Base-by-base conservation (phyloP, 2,888 invertebrate species). In the Ametastegia equiseti region DNA sequence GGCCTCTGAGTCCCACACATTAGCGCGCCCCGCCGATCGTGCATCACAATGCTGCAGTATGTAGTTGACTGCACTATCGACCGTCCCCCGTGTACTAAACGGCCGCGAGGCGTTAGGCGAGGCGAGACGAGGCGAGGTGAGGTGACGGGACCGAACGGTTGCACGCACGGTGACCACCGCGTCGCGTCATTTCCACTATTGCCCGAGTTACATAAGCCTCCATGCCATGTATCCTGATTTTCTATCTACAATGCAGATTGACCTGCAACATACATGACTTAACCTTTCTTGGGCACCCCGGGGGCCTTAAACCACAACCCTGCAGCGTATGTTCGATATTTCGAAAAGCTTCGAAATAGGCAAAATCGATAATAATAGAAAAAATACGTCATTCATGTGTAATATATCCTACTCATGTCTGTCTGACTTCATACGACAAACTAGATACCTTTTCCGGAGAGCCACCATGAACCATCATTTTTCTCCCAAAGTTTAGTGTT, bases 201-300 rank as follows among this genome's bases (percentile, higher is more conserved):
- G 89, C 88, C 89, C 87, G 88, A 89, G 88, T 90, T 90, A 90
- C 87, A 89, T 90, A 90, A 90, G 89, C 89, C 88, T 86, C 86
- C 85, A 86, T 87, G 86, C 86, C 85, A 42, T 47, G 71, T 42
- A 47, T 71, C n/a, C 71, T 30, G 13, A 60, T 60, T 30, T 30
- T 60, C 30, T 30, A 13, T 30, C 47, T 1, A 15, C 2, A 13
- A 60, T 60, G 60, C 60, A 60, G 27, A 30, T 60, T 3, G 30
- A 6, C 42, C 15, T 54, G 23, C 27, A 60, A 47, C n/a, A 3
- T 5, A 60, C 11, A 7, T 50, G n/a, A 50, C 15, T 54, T 42
- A 42, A 1, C n/a, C n/a, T n/a, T n/a, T n/a, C n/a, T n/a, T n/a
- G n/a, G n/a, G n/a, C n/a, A n/a, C n/a, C n/a, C n/a, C n/a, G n/a